Evolutionary conservation across 2,113 vertebrate genomes (phyloP).

Genomic region (Rhabdomys dilectus): DNA sequence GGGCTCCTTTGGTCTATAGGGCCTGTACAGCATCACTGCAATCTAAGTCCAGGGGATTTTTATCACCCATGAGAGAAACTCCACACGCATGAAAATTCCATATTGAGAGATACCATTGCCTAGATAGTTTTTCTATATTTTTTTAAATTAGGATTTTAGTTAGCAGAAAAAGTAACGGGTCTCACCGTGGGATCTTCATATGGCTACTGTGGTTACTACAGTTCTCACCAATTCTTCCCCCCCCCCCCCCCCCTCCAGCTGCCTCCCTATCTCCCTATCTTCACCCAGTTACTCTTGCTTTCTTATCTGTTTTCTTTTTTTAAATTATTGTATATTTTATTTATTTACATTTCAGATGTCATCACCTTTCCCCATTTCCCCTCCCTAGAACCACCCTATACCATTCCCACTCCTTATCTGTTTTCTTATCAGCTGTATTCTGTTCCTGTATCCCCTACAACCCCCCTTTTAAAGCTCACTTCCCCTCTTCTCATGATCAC

Average conservation of each 20-base stretch:
- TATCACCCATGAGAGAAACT: neutral
- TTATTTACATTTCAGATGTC: too few relatives aligned
- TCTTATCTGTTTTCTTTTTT: too few relatives aligned
- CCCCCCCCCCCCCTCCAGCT: too few relatives aligned
- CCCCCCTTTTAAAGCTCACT: neutral
- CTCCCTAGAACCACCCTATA: too few relatives aligned
- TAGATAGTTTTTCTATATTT: neutral
- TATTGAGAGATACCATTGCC: neutral
- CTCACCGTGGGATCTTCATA: neutral
- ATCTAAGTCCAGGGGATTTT: neutral
- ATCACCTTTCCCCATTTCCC: too few relatives aligned
- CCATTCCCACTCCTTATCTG: too few relatives aligned
- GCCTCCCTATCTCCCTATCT: neutral
- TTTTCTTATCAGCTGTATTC: neutral
- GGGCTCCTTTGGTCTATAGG: neutral
- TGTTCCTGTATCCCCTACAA: too few relatives aligned
- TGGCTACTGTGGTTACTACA: too few relatives aligned
- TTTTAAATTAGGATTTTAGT: neutral
- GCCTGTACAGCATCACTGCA: neutral
- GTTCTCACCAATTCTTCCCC: neutral
- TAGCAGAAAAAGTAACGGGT: neutral
- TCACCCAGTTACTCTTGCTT: neutral
- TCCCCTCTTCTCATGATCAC: neutral
- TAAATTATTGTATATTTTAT: too few relatives aligned
- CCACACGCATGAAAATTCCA: neutral